Evolutionary conservation across 2,888 invertebrate genomes (phyloP).

Genomic region (Ochropacha duplaris): DNA sequence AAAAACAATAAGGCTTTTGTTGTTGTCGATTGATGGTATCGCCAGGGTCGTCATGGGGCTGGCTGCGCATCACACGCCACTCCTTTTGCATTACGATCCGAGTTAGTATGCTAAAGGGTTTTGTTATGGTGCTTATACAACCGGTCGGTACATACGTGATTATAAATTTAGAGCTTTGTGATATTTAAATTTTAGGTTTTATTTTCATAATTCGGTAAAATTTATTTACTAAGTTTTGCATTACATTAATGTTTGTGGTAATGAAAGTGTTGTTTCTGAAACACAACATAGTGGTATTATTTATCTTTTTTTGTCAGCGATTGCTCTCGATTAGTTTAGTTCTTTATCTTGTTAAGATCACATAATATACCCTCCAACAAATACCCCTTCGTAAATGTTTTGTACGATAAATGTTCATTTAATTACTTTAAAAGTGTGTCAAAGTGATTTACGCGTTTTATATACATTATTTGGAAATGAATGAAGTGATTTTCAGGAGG

Average conservation of each 20-base stretch:
- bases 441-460: no score
- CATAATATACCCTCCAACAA: no score
- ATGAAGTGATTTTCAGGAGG: no score
- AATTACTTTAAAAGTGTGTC: no score
- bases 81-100: constrained; percentile 33
- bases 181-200: no score
- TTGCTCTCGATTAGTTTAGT: no score
- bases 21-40: constrained; percentile 50
- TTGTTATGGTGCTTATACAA: constrained; percentile 49
- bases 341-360: no score
- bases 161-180: neutral
- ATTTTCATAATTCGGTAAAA: no score
- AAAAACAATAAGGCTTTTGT: constrained; percentile 52
- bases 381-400: no score
- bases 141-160: constrained; percentile 56
- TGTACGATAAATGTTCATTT: no score
- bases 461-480: no score
- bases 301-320: neutral
- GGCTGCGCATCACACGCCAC: constrained; percentile 27
- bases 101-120: constrained; percentile 50
- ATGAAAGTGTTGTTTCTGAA: neutral
- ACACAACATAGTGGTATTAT: neutral
- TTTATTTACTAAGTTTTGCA: neutral
- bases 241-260: neutral
- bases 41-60: constrained; percentile 31